A percentile compares a stretch with the other conserved stretches of the same genome.
Evolutionary conservation across 1,140 invertebrate genomes (phyloP).

Genomic region (Temnothorax longispinosus): DNA sequence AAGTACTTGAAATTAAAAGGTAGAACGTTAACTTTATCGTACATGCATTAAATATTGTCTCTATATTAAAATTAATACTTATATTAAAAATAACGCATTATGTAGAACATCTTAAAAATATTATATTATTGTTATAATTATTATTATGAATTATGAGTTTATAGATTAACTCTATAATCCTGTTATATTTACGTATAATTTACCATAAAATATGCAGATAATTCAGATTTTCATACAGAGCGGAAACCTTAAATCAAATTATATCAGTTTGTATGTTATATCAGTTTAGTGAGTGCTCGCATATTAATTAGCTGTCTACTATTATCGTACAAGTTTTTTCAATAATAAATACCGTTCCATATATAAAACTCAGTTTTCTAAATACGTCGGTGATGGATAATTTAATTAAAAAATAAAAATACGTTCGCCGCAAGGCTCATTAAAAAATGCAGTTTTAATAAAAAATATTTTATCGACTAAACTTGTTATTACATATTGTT

Average conservation of each 20-base stretch:
- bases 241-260: conserved; percentile 3
- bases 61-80: not conserved
- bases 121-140: not conserved
- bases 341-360: not conserved
- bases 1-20: not conserved
- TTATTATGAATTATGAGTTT: not conserved
- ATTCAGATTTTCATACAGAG: too few relatives aligned
- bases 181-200: not conserved
- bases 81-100: not conserved
- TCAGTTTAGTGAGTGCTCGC: not conserved
- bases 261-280: too few relatives aligned
- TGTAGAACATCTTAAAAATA: not conserved
- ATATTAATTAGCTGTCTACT: not conserved
- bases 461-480: not conserved
- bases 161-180: not conserved
- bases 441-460: conserved; percentile 19
- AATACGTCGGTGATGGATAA: not conserved
- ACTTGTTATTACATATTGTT: not conserved
- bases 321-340: not conserved
- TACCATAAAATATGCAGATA: not conserved
- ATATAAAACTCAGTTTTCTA: not conserved
- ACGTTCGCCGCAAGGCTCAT: not conserved
- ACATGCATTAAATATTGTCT: not conserved
- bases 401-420: not conserved
- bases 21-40: not conserved